Base-by-base conservation (phyloP, 2,797 vertebrate species). In the Darevskia nairensis region DNA sequence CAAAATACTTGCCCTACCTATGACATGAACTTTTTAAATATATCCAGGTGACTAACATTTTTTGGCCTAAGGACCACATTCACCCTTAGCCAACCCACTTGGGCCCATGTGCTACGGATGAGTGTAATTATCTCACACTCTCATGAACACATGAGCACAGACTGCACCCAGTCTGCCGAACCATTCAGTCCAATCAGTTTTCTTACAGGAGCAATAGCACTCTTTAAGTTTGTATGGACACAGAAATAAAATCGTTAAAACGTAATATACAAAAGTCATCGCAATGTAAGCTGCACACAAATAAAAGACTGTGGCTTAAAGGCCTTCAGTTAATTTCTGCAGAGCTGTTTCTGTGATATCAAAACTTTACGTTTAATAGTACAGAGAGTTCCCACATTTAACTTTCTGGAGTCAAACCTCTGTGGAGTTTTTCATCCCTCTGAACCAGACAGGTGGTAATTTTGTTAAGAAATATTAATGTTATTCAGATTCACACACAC, bases 401-500 rank as follows among this genome's bases (percentile, higher is more conserved):
- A 61, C 1, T 2, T 29, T 81, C 25, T 0, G 0, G 50, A 71
- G 39, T 23, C 64, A 41, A 69, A 64, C 4, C 66, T 78, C 71
- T 50, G 35, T 81, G 55, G 21, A 71, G 83, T 86, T 50, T 82
- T 80, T 74, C 83, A 29, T 25, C 23, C 69, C 66, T 68, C 17
- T 64, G 61, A 64, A 64, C 21, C 21, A 64, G 61, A 64, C 19
- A 64, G 21, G 61, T 23, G 61, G 61, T 64, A 50, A 23, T 29
- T 68, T 82, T 50, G 80, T 35, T 0, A 13, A 55, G 87, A 0
- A 86, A 23, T 23, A 25, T 69, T 41, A 77, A 50, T 66, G 46
- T 19, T 41, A 0, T 0, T 1, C n/a, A 25, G 50, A 76, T 50
- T 19, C 6, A 35, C 59, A 84, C 39, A 59, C 66, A 0, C 0